Conservation (phyloP, 2,797 vertebrate species). For the Anolis apletophallus region DNA sequence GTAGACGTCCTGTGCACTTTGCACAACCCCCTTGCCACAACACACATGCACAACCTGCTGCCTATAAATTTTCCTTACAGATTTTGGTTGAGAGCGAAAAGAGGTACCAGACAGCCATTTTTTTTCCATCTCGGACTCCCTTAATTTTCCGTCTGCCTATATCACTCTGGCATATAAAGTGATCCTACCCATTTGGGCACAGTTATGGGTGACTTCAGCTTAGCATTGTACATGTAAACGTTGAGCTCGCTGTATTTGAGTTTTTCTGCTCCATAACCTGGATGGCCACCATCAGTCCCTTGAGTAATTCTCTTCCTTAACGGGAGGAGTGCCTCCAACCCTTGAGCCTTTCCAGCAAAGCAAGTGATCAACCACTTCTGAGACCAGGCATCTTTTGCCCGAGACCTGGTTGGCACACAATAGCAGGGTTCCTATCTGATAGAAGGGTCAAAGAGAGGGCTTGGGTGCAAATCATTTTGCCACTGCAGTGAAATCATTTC, state of each 20-base stretch:
- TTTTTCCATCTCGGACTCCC: neutral
- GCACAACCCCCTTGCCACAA: neutral
- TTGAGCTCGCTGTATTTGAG: neutral
- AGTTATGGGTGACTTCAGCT: neutral
- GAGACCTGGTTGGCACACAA: neutral
- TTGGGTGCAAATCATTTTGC: neutral
- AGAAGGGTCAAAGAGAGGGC: neutral
- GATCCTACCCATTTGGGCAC: neutral
- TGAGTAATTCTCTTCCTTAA: neutral
- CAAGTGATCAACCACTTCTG: neutral
- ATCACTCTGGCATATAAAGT: neutral
- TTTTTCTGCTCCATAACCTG: neutral
- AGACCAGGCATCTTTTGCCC: neutral
- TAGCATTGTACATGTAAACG: too few relatives aligned
- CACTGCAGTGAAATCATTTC: neutral
- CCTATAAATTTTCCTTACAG: neutral
- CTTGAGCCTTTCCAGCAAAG: neutral
- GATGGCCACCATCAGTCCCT: neutral
- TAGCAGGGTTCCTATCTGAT: too few relatives aligned
- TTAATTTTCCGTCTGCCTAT: neutral
- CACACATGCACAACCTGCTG: slow-evolving; percentile 4
- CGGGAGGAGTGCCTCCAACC: neutral
- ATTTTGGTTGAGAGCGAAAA: neutral
- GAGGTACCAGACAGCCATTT: neutral
- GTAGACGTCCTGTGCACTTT: slow-evolving; percentile 24